phyloP scores from a whole-genome alignment of 2,888 invertebrate genomes.

The Anthrax anthrax region DNA sequence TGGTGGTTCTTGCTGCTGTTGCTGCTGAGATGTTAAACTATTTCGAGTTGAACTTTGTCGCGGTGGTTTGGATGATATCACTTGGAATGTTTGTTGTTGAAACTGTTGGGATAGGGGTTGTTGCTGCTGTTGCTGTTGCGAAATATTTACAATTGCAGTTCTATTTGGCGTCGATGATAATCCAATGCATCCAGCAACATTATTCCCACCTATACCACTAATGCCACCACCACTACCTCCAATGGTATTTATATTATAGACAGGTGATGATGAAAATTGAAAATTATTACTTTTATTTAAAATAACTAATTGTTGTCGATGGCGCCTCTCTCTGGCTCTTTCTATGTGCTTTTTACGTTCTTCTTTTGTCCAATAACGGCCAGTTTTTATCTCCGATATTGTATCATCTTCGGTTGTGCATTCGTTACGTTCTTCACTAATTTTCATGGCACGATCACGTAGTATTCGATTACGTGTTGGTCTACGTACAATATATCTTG shows the following conservation, averaged over 20 bases:
- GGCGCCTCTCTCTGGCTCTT: constrained; percentile 48
- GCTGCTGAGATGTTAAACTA: not conserved
- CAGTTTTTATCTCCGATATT: constrained; percentile 58
- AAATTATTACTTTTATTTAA: constrained; percentile 19
- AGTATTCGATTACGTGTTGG: constrained; percentile 52
- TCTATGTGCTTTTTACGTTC: constrained; percentile 61
- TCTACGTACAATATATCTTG: constrained; percentile 57
- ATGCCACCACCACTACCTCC: not conserved
- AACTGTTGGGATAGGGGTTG: constrained; percentile 13
- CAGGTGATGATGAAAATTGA: not conserved
- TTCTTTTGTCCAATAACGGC: constrained; percentile 62
- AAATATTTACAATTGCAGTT: constrained; percentile 36
- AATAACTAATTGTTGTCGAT: constrained; percentile 25
- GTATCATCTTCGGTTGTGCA: constrained; percentile 65
- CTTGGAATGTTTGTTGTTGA: constrained; percentile 18
- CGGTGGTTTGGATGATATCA: constrained; percentile 13
- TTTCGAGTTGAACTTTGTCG: not conserved
- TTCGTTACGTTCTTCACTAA: constrained; percentile 46
- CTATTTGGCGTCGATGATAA: constrained; percentile 19
- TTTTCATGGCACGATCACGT: constrained; percentile 49
- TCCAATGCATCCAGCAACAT: not conserved
- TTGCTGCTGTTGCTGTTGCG: constrained; percentile 28
- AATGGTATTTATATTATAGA: constrained; percentile 6
- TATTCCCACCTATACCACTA: not conserved
- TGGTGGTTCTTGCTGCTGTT: no score